A percentile compares a stretch with the other conserved stretches of the same genome.
Evolutionary conservation across 1,140 invertebrate genomes (phyloP).

Genomic region (Saxidomus purpurata): DNA sequence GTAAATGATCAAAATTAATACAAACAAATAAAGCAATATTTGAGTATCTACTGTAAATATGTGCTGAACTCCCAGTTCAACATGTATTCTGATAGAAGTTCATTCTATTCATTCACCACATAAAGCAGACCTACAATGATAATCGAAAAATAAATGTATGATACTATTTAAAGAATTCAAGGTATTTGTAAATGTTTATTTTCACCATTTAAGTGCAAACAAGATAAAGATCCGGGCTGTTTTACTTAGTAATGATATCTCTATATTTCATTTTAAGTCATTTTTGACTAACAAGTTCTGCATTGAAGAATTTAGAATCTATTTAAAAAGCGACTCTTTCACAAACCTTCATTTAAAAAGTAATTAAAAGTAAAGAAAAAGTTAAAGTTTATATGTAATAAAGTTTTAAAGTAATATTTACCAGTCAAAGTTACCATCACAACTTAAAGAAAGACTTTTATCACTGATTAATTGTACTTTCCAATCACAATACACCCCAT

Average conservation of each 20-base stretch:
- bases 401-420: too few species aligned
- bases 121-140: not conserved
- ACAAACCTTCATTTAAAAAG: too few species aligned
- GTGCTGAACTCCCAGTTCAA: not conserved
- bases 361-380: too few species aligned
- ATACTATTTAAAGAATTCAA: constrained; percentile 13
- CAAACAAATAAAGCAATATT: not conserved
- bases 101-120: not conserved
- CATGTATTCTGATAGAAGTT: not conserved
- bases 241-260: not conserved
- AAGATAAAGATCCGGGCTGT: not conserved
- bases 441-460: too few species aligned
- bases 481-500: too few species aligned
- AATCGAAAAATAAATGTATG: not conserved
- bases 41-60: not conserved
- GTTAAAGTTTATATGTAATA: too few species aligned
- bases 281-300: too few species aligned
- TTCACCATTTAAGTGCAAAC: not conserved
- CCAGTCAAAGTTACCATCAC: too few species aligned
- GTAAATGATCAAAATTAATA: constrained; percentile 12
- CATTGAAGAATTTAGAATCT: too few species aligned
- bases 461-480: too few species aligned
- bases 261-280: not conserved
- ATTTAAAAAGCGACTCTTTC: too few species aligned
- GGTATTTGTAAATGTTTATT: constrained; percentile 9